Conservation (phyloP, 2,888 invertebrate genomes). For the Callosobruchus maculatus region DNA sequence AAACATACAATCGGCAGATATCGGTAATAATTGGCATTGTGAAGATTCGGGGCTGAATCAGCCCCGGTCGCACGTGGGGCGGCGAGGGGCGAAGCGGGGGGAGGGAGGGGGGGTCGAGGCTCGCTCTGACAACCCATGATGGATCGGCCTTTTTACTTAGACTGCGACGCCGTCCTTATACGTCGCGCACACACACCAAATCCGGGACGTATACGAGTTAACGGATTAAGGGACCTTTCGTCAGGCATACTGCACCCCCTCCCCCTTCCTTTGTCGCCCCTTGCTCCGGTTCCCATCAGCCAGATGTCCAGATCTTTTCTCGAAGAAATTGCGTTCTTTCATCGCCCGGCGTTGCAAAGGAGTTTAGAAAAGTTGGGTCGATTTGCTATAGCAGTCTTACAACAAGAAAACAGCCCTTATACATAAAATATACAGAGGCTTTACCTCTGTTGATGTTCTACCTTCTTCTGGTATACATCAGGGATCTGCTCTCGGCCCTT, state of each 20-base stretch:
- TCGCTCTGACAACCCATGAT: constrained; percentile 53
- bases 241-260: not conserved
- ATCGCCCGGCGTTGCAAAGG: not conserved
- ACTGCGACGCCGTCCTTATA: constrained; percentile 41
- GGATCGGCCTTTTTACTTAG: constrained; percentile 52
- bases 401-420: no score
- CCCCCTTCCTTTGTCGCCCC: not conserved
- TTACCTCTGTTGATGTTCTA: no score
- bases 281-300: not conserved
- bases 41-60: constrained; percentile 39
- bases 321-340: not conserved
- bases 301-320: not conserved
- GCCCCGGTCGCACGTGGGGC: constrained; percentile 27
- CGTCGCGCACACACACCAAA: constrained; percentile 14
- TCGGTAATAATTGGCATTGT: constrained; percentile 38
- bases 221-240: constrained; percentile 23
- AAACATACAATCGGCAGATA: constrained; percentile 29
- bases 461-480: no score
- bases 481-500: no score
- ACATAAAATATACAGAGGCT: no score
- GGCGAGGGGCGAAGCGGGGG: constrained; percentile 39
- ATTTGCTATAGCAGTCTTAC: not conserved
- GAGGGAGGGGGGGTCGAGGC: constrained; percentile 44
- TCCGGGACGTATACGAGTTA: constrained; percentile 25
- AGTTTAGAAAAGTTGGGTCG: not conserved